A percentile compares a stretch with the other conserved stretches of the same genome.
phyloP scores from a whole-genome alignment of 2,797 vertebrate genomes.

The Sebastolobus alascanus region DNA sequence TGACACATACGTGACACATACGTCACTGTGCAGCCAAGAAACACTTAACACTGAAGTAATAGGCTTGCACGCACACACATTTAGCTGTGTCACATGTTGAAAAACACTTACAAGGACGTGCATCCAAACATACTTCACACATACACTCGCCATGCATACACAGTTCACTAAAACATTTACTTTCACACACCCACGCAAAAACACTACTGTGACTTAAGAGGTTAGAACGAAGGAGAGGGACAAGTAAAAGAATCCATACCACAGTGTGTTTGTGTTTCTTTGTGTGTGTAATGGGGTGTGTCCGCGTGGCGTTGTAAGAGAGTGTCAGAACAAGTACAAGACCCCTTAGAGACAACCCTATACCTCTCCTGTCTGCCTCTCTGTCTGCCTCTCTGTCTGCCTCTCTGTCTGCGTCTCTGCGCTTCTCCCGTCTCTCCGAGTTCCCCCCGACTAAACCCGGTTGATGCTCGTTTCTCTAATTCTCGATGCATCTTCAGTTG shows the following conservation, averaged over 20 bases:
- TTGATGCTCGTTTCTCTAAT: conserved; percentile 52
- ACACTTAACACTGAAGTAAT: background rate
- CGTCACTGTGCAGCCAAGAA: background rate
- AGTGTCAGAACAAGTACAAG: conserved; percentile 62
- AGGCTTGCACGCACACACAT: background rate
- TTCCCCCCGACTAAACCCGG: conserved; percentile 28
- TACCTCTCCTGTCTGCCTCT: conserved; percentile 23
- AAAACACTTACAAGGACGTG: background rate
- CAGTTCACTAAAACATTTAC: background rate
- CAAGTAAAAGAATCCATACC: conserved; percentile 31
- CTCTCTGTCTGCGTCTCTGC: conserved; percentile 7
- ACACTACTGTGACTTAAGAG: conserved; percentile 24
- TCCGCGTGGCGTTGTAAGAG: conserved; percentile 39
- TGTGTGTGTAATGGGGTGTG: conserved; percentile 60
- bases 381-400: conserved; percentile 14
- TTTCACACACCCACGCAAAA: conserved; percentile 5
- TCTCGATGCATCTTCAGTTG: conserved; percentile 66
- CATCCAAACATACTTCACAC: background rate
- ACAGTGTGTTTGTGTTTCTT: conserved; percentile 36
- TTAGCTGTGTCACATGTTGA: background rate
- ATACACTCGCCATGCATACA: background rate
- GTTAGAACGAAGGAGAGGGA: conserved; percentile 21
- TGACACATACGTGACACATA: background rate
- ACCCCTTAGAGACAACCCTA: conserved; percentile 43
- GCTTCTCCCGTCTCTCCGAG: conserved; percentile 17